Evolutionary conservation across 2,113 vertebrate species (phyloP).

Genomic region (Cinclus mexicanus): DNA sequence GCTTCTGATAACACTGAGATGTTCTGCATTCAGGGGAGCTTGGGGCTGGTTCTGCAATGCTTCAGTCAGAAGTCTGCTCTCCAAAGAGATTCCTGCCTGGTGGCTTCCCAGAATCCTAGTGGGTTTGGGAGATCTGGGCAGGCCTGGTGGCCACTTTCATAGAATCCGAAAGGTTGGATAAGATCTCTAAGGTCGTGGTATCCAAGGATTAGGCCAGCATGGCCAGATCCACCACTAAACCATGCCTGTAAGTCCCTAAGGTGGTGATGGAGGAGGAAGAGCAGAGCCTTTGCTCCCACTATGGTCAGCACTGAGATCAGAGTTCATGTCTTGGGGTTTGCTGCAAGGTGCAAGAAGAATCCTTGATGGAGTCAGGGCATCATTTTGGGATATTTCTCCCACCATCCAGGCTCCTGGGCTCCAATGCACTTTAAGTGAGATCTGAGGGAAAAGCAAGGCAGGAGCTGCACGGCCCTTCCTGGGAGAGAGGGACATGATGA

Average conservation of each 20-base stretch:
- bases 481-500: background rate
- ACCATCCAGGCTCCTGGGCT: background rate
- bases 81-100: background rate
- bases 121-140: background rate
- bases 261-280: background rate
- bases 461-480: background rate
- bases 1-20: background rate
- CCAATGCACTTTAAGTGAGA: rapidly evolving
- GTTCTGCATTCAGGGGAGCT: background rate
- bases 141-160: background rate
- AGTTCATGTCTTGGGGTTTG: rapidly evolving
- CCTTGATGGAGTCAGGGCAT: background rate
- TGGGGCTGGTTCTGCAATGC: background rate
- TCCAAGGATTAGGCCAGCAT: background rate
- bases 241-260: rapidly evolving
- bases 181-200: background rate
- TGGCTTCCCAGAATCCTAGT: rapidly evolving
- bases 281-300: background rate
- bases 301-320: rapidly evolving
- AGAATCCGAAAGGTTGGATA: background rate
- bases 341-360: too few relatives aligned
- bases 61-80: background rate
- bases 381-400: background rate
- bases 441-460: background rate
- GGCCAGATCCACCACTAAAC: background rate